These are phyloP conservation scores for Crypturellus undulatus DNA, from an alignment of 2,113 vertebrate species.

Conservation along the genomic window DNA sequence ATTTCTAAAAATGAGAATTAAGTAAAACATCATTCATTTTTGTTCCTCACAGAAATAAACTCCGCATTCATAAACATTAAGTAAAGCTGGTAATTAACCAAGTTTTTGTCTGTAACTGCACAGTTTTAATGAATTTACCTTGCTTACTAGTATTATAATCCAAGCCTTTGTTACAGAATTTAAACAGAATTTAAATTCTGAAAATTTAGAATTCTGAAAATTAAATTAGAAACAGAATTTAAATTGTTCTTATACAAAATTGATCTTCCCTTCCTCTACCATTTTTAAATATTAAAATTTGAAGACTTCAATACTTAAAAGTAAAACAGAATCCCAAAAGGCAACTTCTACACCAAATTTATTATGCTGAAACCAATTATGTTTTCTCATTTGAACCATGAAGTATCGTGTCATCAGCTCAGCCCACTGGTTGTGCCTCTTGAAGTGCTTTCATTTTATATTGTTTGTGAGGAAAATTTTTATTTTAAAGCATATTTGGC, in stretches of 20 bases:
- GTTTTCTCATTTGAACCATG: background rate
- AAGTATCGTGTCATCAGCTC: background rate
- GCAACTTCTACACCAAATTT: background rate
- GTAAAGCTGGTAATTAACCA: background rate
- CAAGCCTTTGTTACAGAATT: background rate
- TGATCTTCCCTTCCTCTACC: background rate
- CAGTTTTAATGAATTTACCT: background rate
- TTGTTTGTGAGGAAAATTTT: background rate
- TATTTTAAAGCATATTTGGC: background rate
- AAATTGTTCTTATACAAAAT: background rate
- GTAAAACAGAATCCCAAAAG: background rate
- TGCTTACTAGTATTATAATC: background rate
- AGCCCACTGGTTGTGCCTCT: background rate
- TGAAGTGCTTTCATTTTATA: background rate
- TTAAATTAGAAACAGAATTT: slow-evolving; percentile 5
- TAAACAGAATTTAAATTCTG: slow-evolving; percentile 3
- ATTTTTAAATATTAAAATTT: background rate
- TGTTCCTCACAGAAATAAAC: background rate
- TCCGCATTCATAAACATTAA: background rate
- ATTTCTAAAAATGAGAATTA: background rate
- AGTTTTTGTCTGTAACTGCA: background rate
- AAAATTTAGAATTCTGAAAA: too few relatives aligned
- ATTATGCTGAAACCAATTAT: background rate
- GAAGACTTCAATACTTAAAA: background rate
- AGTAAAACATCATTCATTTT: background rate